Percentiles rank a stretch among this genome's conserved stretches.
Conservation (phyloP, 2,113 vertebrate genomes). For the Tragulus kanchil region DNA sequence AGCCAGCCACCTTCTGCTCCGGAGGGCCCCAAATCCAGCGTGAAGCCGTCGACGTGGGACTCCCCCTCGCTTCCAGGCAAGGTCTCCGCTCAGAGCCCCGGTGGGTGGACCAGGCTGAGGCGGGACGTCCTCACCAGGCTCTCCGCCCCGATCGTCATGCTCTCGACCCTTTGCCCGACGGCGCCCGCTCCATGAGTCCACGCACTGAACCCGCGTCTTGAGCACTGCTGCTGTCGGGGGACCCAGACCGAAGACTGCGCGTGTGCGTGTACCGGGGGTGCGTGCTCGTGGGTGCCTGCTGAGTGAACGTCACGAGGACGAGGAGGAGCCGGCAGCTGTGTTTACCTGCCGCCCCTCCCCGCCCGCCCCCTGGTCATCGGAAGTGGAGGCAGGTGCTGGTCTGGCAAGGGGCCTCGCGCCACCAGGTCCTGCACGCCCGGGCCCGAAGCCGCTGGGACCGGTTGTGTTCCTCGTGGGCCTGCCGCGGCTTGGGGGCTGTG, state of each 20-base stretch:
- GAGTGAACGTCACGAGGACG: not conserved
- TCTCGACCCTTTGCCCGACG: no score
- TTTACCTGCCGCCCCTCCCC: no score
- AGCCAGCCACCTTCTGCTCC: not conserved
- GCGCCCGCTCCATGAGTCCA: not conserved
- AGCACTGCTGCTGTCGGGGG: not conserved
- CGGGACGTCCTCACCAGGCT: not conserved
- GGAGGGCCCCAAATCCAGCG: not conserved
- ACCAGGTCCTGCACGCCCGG: accelerated
- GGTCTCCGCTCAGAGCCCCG: not conserved
- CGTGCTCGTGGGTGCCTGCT: not conserved
- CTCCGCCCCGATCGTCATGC: not conserved
- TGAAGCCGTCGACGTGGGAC: not conserved
- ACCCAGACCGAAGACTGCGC: not conserved
- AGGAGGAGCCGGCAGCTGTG: not conserved
- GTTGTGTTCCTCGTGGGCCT: not conserved
- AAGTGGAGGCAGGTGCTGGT: not conserved
- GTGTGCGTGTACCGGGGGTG: not conserved
- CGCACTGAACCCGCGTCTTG: not conserved
- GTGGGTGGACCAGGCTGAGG: not conserved
- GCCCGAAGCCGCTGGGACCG: not conserved
- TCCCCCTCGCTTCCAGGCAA: not conserved
- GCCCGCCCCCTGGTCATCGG: not conserved
- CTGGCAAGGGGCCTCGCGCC: not conserved
- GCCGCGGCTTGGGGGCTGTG: accelerated